Evolutionary conservation across 1,140 invertebrate species (phyloP).

Genomic region (Zaprionus taronus): DNA sequence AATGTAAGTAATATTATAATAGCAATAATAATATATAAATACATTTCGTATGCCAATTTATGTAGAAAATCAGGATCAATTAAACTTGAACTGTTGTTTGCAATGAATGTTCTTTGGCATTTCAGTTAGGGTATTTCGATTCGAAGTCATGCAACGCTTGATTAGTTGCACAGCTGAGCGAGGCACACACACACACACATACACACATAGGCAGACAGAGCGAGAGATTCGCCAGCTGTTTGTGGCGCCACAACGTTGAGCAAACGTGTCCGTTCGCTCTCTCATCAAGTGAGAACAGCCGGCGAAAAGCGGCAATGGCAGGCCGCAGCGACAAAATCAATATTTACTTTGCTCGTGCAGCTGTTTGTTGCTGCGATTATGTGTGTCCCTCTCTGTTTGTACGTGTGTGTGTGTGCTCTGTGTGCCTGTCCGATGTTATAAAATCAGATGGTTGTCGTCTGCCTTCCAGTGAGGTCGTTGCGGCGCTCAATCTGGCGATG

Average conservation of each 20-base stretch:
- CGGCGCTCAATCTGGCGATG: constrained; percentile 15
- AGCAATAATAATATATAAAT: neutral
- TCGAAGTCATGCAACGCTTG: constrained; percentile 58
- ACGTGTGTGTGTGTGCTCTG: constrained; percentile 2
- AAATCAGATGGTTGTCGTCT: constrained; percentile 62
- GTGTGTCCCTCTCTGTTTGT: neutral
- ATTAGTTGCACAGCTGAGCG: constrained; percentile 70
- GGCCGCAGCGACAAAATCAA: constrained; percentile 60
- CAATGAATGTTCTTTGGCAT: neutral
- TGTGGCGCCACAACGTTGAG: constrained; percentile 26
- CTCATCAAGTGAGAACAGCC: constrained; percentile 45
- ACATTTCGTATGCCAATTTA: too few relatives aligned
- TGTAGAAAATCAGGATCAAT: too few relatives aligned
- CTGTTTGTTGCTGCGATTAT: constrained; percentile 45
- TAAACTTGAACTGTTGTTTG: too few relatives aligned
- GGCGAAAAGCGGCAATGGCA: constrained; percentile 37
- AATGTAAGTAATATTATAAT: constrained; percentile 38
- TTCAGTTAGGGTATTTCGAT: constrained; percentile 23
- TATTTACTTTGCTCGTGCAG: constrained; percentile 64
- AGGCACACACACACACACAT: constrained; percentile 36
- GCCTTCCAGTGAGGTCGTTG: constrained; percentile 42
- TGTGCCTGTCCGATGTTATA: constrained; percentile 21
- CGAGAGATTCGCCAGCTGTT: constrained; percentile 34
- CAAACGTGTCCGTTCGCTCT: neutral
- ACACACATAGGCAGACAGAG: constrained; percentile 2